A percentile compares a stretch with the other conserved stretches of the same genome.
These are phyloP conservation scores for Enteromius paludinosus DNA, from an alignment of 2,797 vertebrate species.

Conservation along the genomic window DNA sequence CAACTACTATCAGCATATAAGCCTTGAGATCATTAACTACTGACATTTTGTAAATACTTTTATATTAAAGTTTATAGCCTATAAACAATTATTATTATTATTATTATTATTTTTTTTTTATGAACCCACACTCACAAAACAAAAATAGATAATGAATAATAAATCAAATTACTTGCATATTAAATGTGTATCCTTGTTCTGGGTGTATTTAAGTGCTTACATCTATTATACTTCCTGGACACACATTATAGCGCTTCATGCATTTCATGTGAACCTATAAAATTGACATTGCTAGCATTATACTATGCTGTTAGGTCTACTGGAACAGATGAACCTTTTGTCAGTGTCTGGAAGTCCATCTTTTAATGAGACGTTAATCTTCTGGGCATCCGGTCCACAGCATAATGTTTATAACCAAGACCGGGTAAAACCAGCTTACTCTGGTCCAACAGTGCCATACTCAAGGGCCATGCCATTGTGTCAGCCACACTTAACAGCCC, in stretches of 20 bases:
- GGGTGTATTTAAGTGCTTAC: background rate
- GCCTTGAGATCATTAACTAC: background rate
- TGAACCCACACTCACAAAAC: background rate
- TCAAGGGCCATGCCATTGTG: background rate
- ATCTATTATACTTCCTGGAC: background rate
- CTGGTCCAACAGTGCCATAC: conserved; percentile 21
- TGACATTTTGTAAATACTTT: background rate
- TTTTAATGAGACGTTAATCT: conserved; percentile 11
- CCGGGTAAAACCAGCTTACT: conserved; percentile 21
- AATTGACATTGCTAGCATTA: background rate
- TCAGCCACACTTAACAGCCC: conserved; percentile 4
- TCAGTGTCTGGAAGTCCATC: too few species aligned
- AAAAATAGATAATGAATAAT: too few species aligned
- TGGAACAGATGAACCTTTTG: background rate
- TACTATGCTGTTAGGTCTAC: background rate
- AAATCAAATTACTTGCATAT: background rate
- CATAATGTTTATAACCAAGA: conserved; percentile 47
- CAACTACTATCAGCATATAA: background rate
- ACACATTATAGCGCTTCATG: background rate
- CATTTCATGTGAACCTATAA: background rate
- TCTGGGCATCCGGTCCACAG: conserved; percentile 5
- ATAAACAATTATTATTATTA: too few species aligned
- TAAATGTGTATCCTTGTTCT: background rate
- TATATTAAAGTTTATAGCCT: background rate
- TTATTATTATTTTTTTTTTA: too few species aligned